phyloP scores from a whole-genome alignment of 2,113 vertebrate genomes.

The Corapipo altera region DNA sequence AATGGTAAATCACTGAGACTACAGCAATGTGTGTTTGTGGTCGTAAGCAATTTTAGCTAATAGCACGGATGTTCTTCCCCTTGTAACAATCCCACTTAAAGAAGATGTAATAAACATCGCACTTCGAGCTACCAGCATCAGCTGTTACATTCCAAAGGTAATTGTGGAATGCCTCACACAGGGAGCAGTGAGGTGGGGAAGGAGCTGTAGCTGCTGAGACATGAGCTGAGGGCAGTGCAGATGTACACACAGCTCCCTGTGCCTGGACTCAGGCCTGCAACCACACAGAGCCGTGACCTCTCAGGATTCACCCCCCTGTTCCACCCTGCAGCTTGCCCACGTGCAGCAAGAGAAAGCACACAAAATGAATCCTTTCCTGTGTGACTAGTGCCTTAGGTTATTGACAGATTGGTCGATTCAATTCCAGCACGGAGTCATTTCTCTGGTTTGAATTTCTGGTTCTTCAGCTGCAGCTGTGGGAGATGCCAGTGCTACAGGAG shows the following conservation, averaged over 20 bases:
- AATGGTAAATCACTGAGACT: neutral
- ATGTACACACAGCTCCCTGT: neutral
- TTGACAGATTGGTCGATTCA: neutral
- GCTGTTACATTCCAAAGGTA: neutral
- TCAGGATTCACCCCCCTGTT: neutral
- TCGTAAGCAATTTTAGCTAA: neutral
- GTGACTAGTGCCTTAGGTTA: neutral
- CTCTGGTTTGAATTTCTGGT: neutral
- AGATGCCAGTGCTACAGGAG: neutral
- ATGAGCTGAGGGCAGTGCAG: neutral
- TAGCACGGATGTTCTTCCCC: neutral
- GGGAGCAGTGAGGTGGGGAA: neutral
- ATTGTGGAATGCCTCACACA: neutral
- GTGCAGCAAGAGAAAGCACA: neutral
- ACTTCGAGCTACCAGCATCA: neutral
- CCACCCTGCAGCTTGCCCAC: neutral
- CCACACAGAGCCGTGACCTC: neutral
- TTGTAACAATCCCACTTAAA: neutral
- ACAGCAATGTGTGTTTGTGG: neutral
- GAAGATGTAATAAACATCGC: neutral
- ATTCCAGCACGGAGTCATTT: neutral
- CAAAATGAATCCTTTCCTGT: neutral
- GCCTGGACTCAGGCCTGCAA: neutral
- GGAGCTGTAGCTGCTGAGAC: neutral
- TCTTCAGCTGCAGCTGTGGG: neutral